Conservation (phyloP, 1,140 invertebrate genomes). For the Penaeus indicus region DNA sequence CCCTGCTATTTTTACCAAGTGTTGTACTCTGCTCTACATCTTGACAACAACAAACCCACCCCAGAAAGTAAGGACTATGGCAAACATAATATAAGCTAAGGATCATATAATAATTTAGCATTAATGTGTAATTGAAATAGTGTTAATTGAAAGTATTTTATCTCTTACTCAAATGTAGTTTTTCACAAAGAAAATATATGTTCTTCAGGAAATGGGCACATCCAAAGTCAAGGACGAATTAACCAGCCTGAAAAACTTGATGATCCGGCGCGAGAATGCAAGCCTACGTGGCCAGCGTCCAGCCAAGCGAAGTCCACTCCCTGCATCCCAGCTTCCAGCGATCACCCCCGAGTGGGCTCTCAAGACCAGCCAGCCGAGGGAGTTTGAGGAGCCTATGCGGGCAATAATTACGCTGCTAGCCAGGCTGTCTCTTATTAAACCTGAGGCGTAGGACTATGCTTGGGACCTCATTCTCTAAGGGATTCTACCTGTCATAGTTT, state of each 20-base stretch:
- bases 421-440: not conserved
- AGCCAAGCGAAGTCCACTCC: not conserved
- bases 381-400: conserved; percentile 43
- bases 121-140: too few relatives aligned
- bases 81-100: too few relatives aligned
- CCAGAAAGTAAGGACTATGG: conserved; percentile 12
- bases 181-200: too few relatives aligned
- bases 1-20: conserved; percentile 59
- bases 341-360: conserved; percentile 43
- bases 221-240: conserved; percentile 36
- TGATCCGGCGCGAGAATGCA: conserved; percentile 43
- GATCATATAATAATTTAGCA: too few relatives aligned
- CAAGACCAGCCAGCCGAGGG: conserved; percentile 9
- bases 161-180: too few relatives aligned
- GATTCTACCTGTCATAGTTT: too few relatives aligned
- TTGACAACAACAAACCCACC: conserved; percentile 13
- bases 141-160: too few relatives aligned
- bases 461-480: too few relatives aligned
- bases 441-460: too few relatives aligned
- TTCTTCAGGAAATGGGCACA: conserved; percentile 27
- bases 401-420: conserved; percentile 41
- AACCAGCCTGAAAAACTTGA: conserved; percentile 29
- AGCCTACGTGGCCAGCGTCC: conserved; percentile 32
- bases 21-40: conserved; percentile 60
- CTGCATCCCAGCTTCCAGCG: conserved; percentile 7